Conservation (phyloP, 2,797 vertebrate genomes). For the Mormyrus proboscirostris region DNA sequence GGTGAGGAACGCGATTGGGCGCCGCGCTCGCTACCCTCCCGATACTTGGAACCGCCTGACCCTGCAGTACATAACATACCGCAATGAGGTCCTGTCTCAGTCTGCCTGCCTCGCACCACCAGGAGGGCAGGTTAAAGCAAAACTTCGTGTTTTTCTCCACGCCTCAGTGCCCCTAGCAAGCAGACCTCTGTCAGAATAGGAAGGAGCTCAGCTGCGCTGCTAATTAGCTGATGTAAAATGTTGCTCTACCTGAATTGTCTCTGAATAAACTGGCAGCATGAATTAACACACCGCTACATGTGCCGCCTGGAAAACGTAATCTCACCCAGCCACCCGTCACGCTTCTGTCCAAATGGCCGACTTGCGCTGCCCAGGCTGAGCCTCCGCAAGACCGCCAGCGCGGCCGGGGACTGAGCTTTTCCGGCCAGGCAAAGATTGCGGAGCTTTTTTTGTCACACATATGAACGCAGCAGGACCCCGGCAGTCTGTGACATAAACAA, state of each 20-base stretch:
- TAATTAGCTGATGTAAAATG: background rate
- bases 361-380: background rate
- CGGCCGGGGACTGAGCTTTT: background rate
- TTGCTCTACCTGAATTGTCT: background rate
- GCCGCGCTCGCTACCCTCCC: background rate
- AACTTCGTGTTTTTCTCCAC: background rate
- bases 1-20: background rate
- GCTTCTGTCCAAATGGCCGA: background rate
- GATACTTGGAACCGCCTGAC: background rate
- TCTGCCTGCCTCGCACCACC: background rate
- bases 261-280: background rate
- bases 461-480: background rate
- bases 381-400: background rate
- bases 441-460: background rate
- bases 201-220: background rate
- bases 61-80: background rate
- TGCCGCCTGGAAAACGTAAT: background rate
- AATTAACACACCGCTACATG: too few relatives aligned
- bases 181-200: background rate
- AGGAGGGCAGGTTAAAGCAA: background rate
- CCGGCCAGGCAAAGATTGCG: background rate
- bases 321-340: background rate
- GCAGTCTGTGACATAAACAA: background rate
- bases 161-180: background rate
- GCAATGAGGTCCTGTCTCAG: background rate